Evolutionary conservation across 2,888 invertebrate genomes (phyloP).

Genomic region (Phasia obesa): DNA sequence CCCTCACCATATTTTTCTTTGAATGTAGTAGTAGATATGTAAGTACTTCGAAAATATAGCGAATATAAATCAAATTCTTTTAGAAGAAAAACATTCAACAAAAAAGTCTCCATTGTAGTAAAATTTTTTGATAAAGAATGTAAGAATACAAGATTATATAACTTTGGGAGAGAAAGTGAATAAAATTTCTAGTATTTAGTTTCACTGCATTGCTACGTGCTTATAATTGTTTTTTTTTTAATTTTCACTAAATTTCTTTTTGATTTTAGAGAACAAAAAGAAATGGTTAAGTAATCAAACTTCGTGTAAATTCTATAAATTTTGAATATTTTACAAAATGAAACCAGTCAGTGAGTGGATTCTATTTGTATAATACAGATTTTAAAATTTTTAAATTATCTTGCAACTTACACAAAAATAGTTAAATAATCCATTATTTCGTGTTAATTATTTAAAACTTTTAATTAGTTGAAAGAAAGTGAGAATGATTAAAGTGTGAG

Average conservation of each 20-base stretch:
- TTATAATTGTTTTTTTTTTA: neutral
- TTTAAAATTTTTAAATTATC: neutral
- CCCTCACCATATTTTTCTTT: too few species aligned
- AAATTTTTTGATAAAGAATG: too few species aligned
- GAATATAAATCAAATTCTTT: too few species aligned
- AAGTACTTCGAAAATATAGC: too few species aligned
- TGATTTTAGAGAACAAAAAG: neutral
- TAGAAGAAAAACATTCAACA: too few species aligned
- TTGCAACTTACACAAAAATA: neutral
- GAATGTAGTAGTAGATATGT: too few species aligned
- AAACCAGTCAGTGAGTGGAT: neutral
- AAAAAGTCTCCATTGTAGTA: too few species aligned
- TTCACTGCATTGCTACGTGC: too few species aligned
- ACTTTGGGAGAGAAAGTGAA: neutral
- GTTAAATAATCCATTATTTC: neutral
- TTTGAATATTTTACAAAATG: neutral
- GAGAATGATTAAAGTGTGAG: too few species aligned
- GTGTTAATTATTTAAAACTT: neutral
- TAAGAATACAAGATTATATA: neutral
- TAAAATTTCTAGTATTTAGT: too few species aligned
- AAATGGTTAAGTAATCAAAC: slow-evolving; percentile 9
- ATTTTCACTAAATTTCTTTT: neutral
- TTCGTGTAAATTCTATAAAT: slow-evolving; percentile 36
- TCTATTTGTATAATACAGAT: neutral
- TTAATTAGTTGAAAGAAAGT: neutral